phyloP scores from a whole-genome alignment of 1,140 invertebrate genomes.

The Lordiphosa collinella region DNA sequence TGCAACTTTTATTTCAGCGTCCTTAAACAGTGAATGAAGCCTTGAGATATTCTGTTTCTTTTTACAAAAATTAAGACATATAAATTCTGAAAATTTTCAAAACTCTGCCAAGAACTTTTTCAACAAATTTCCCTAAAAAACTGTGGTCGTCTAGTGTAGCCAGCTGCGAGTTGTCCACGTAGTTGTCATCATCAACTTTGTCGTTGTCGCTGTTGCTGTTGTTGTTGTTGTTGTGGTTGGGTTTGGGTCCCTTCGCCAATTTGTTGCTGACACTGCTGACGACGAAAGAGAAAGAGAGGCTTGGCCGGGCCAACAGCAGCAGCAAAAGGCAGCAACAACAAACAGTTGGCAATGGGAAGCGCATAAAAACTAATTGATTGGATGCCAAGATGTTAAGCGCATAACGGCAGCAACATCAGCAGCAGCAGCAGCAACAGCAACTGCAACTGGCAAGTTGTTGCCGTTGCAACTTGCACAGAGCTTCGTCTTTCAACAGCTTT shows the following conservation, averaged over 20 bases:
- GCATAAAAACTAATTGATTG: conserved; percentile 29
- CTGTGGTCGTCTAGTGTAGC: too few relatives aligned
- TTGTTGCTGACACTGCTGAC: conserved; percentile 21
- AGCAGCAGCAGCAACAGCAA: conserved; percentile 20
- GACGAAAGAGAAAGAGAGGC: conserved; percentile 12
- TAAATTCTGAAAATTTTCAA: too few relatives aligned
- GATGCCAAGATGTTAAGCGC: conserved; percentile 76
- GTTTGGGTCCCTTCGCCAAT: conserved; percentile 13
- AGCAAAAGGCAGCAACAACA: conserved; percentile 7
- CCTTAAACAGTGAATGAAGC: too few relatives aligned
- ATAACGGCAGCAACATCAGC: conserved; percentile 58
- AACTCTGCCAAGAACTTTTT: too few relatives aligned
- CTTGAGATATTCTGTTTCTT: too few relatives aligned
- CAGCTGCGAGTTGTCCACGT: not conserved
- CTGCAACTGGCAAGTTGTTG: conserved; percentile 27
- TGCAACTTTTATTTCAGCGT: too few relatives aligned
- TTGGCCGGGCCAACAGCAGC: too few relatives aligned
- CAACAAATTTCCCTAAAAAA: too few relatives aligned
- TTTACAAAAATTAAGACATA: too few relatives aligned
- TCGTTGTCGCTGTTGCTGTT: too few relatives aligned
- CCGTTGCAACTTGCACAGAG: too few relatives aligned
- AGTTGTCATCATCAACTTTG: not conserved
- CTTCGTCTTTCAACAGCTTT: conserved; percentile 63
- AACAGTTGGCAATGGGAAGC: conserved; percentile 18
- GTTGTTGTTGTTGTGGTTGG: conserved; percentile 1